Base-by-base conservation (phyloP, 2,888 invertebrate species). In the Phasia obesa region DNA sequence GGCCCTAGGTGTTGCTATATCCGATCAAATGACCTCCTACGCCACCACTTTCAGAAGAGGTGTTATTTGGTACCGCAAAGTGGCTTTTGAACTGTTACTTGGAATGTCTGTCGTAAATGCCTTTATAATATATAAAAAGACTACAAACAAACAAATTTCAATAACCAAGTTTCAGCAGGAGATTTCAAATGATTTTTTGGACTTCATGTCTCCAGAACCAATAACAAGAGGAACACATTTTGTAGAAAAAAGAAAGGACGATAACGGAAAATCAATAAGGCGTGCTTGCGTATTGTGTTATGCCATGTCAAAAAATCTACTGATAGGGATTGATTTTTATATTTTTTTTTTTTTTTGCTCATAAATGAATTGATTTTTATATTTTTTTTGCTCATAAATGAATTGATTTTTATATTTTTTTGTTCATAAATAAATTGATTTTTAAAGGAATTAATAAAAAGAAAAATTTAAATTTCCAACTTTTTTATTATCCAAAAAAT, bases 1-100 rank as follows among this genome's bases (percentile, higher is more conserved):
- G n/a, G n/a, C n/a, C n/a, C n/a, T n/a, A n/a, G 87, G 87, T 38
- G 31, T 88, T 60, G 87, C 88, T 83, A 78, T 86, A 27, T 87
- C 87, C 27, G 87, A 88, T 83, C 87, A 88, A 84, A 86, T 88
- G 87, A 86, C 75, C 47, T 87, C 87, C 27, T 88, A 87, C 86
- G 86, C 85, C 55, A 87, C 88, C 62, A 87, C 87, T 60, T 78
- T 87, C 47, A 62, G 73, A 79, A 73, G 73, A 78, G 57, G 57
- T 53, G 62, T 74, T 38, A 59, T 67, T 60, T 80, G 80, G 74
- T 74, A 80, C 74, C 65, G 47, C 31, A 80, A 80, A 74, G 67
- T 80, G 47, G 80, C 80, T n/a, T 69, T 80, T 47, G 38, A 38
- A 38, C 38, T 38, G 11, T 38, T 38, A 38, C 38, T 38, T 38